Percentiles rank a stretch among this genome's conserved stretches.
Conservation (phyloP, 2,113 vertebrate genomes). For the Pelodiscus sinensis region DNA sequence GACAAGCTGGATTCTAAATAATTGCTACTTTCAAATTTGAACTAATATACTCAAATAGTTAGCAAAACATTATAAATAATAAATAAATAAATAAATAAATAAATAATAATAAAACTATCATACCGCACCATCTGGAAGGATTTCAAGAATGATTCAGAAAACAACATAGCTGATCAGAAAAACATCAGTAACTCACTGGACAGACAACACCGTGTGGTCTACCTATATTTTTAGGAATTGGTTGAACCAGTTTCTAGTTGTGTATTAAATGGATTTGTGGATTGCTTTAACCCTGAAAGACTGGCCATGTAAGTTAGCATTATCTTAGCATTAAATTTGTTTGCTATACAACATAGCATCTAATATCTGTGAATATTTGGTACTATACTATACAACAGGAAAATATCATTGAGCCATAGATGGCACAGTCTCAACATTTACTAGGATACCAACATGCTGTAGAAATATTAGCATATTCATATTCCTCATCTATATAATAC, state of each 20-base stretch:
- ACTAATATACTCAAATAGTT: neutral
- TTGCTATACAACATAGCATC: neutral
- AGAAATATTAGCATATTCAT: neutral
- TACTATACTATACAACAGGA: neutral
- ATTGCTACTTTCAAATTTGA: neutral
- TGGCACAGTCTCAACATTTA: slow-evolving; percentile 3
- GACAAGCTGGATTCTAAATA: neutral
- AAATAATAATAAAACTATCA: neutral
- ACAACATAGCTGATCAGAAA: neutral
- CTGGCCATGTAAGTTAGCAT: neutral
- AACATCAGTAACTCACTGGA: slow-evolving; percentile 11
- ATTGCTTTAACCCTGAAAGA: neutral
- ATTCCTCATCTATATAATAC: neutral
- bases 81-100: slow-evolving; percentile 10
- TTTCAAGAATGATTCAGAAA: neutral
- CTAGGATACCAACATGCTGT: neutral
- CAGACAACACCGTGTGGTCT: neutral
- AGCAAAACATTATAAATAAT: slow-evolving; percentile 18
- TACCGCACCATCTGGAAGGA: neutral
- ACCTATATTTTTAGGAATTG: slow-evolving; percentile 3
- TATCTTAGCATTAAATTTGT: neutral
- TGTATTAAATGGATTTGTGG: neutral
- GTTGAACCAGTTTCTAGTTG: neutral
- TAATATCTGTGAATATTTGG: neutral
- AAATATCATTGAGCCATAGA: neutral